These are phyloP conservation scores for Cremastobaeus sp. DNA, from an alignment of 2,888 invertebrate species.

Conservation along the genomic window DNA sequence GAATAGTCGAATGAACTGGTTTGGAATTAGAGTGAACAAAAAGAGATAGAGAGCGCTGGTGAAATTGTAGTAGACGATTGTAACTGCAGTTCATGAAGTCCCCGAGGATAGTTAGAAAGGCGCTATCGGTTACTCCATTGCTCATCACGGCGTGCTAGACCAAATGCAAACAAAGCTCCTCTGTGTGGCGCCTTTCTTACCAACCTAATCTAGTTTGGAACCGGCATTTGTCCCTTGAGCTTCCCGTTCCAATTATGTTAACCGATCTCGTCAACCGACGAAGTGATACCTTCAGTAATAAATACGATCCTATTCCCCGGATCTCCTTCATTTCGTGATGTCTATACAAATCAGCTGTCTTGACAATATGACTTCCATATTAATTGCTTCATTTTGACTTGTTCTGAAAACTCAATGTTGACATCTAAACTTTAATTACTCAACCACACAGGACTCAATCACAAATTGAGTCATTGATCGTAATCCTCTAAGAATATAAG, in stretches of 20 bases:
- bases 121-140: constrained; percentile 72
- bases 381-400: background rate
- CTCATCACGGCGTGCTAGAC: constrained; percentile 70
- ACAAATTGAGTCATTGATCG: no score
- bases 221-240: constrained; percentile 43
- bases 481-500: no score
- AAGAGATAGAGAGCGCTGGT: constrained; percentile 31
- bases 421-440: no score
- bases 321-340: constrained; percentile 17
- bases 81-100: constrained; percentile 63
- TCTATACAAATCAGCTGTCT: constrained; percentile 19
- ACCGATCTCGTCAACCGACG: constrained; percentile 61
- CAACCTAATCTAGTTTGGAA: constrained; percentile 72
- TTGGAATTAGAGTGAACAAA: constrained; percentile 20
- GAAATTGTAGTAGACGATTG: constrained; percentile 31
- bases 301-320: constrained; percentile 45
- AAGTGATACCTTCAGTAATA: constrained; percentile 66
- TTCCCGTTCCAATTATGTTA: constrained; percentile 50
- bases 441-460: no score
- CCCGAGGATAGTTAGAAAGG: constrained; percentile 68
- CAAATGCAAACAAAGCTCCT: constrained; percentile 71
- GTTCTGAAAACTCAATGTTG: constrained; percentile 5
- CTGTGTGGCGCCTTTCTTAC: constrained; percentile 71
- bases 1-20: constrained; percentile 21
- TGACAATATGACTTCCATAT: constrained; percentile 21